phyloP scores from a whole-genome alignment of 35 echinoderm and acorn worm genomes.

The Antedon bifida region DNA sequence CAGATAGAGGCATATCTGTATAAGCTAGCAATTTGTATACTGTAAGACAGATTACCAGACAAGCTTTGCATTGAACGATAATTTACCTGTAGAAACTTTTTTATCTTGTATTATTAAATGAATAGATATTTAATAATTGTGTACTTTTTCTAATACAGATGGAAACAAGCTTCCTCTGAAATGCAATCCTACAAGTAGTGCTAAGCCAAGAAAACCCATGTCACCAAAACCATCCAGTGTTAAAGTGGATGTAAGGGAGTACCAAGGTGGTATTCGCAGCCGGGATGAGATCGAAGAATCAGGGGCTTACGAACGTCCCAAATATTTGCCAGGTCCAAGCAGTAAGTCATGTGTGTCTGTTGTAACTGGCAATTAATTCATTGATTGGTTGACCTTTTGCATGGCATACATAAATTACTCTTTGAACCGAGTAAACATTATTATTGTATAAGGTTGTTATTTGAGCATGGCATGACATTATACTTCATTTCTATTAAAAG shows the following conservation, averaged over 20 bases:
- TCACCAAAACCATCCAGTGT: slow-evolving; percentile 18
- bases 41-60: no score
- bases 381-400: not conserved
- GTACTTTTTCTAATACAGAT: slow-evolving; percentile 23
- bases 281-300: slow-evolving; percentile 72
- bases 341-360: slow-evolving; percentile 44
- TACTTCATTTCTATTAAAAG: no score
- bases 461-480: no score
- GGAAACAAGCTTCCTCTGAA: slow-evolving; percentile 47
- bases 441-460: no score
- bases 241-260: slow-evolving; percentile 14
- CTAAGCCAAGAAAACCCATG: slow-evolving; percentile 5
- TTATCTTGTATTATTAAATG: no score
- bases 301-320: slow-evolving; percentile 68
- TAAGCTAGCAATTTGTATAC: no score
- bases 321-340: slow-evolving; percentile 57
- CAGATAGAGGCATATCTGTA: no score
- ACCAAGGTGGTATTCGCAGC: slow-evolving; percentile 26
- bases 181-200: slow-evolving; percentile 79
- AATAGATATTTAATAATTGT: no score
- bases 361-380: not conserved
- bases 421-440: not conserved
- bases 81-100: no score
- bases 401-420: not conserved
- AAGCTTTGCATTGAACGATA: no score